phyloP scores from a whole-genome alignment of 2,888 invertebrate species.

The Drosophila neonasuta region DNA sequence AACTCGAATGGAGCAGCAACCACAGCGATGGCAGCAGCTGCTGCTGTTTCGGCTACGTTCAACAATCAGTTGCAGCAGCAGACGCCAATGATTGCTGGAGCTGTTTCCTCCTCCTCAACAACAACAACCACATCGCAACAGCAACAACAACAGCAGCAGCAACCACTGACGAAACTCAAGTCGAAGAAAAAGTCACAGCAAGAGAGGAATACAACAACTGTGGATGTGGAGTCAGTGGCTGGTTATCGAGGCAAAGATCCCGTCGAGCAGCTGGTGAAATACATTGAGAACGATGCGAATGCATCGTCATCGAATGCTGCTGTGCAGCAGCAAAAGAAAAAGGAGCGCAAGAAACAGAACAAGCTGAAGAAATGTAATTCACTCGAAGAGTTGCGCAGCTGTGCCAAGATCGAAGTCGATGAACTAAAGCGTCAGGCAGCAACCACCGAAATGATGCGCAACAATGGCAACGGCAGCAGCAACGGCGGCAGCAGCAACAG shows the following conservation, averaged over 20 bases:
- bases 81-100: constrained; percentile 26
- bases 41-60: constrained; percentile 64
- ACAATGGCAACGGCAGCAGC: constrained; percentile 44
- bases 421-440: constrained; percentile 81
- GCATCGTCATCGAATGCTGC: constrained; percentile 1
- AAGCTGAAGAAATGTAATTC: constrained; percentile 88
- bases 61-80: constrained; percentile 59
- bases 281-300: constrained; percentile 86
- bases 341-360: constrained; percentile 83
- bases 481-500: neutral
- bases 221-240: constrained; percentile 85
- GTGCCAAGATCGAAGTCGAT: constrained; percentile 88
- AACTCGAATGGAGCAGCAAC: constrained; percentile 44
- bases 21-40: constrained; percentile 63
- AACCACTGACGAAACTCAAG: constrained; percentile 63
- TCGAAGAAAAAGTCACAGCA: constrained; percentile 84
- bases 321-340: constrained; percentile 81
- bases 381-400: constrained; percentile 89
- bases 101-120: constrained; percentile 36
- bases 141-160: constrained; percentile 15
- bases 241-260: constrained; percentile 91
- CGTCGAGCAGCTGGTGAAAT: constrained; percentile 89
- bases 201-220: constrained; percentile 83
- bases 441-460: constrained; percentile 80
- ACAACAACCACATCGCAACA: constrained; percentile 36